These are phyloP conservation scores for Hemibagrus guttatus DNA, from an alignment of 2,797 vertebrate species.

Conservation along the genomic window DNA sequence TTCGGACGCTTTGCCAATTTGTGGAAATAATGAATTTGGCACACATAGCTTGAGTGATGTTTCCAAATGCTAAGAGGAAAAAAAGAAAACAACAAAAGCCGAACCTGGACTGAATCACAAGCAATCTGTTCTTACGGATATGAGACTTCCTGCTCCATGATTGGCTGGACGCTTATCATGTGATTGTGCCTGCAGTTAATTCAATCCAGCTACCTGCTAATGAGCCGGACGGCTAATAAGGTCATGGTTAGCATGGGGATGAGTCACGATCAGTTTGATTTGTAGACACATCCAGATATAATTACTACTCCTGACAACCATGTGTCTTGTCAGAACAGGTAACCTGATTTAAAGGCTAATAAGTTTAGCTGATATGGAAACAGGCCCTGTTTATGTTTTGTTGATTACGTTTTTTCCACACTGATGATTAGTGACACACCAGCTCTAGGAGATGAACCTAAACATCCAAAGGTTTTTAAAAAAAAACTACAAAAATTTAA, in stretches of 20 bases:
- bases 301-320: conserved; percentile 64
- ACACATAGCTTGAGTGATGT: neutral
- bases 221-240: neutral
- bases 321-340: conserved; percentile 64
- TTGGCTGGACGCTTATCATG: conserved; percentile 35
- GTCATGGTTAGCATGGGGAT: neutral
- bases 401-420: conserved; percentile 57
- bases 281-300: conserved; percentile 58
- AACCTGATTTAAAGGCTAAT: conserved; percentile 72
- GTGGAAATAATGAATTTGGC: conserved; percentile 29
- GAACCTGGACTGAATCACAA: conserved; percentile 15
- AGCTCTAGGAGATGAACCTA: too few relatives aligned
- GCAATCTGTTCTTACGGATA: neutral
- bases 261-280: neutral
- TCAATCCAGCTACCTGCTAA: conserved; percentile 31
- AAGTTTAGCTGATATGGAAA: conserved; percentile 72
- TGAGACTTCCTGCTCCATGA: conserved; percentile 27
- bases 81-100: neutral
- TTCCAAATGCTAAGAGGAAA: neutral
- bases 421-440: too few relatives aligned
- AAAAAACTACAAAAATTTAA: too few relatives aligned
- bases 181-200: conserved; percentile 57
- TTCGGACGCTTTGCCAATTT: conserved; percentile 7
- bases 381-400: conserved; percentile 63
- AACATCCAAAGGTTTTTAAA: too few relatives aligned